These are phyloP conservation scores for Gonatopus flavifemur DNA, from an alignment of 1,140 invertebrate genomes.

Conservation along the genomic window DNA sequence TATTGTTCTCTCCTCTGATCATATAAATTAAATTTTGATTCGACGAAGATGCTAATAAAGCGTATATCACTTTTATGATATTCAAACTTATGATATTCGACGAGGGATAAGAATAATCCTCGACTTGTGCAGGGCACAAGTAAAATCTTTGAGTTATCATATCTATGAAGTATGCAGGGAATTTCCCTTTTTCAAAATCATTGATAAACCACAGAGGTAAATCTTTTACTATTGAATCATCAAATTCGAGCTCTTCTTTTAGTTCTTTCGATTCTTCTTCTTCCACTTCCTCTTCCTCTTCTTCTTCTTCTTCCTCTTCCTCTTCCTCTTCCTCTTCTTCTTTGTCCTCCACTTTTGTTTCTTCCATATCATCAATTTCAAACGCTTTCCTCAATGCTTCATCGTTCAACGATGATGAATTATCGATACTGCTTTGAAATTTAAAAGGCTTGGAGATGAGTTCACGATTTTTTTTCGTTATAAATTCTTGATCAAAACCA, in stretches of 20 bases:
- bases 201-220: slow-evolving; percentile 66
- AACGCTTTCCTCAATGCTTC: no score
- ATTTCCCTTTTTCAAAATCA: slow-evolving; percentile 61
- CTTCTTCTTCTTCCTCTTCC: background rate
- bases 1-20: slow-evolving; percentile 38
- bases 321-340: background rate
- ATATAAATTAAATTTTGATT: slow-evolving; percentile 44
- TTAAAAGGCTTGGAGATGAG: slow-evolving; percentile 19
- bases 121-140: slow-evolving; percentile 73
- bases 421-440: slow-evolving; percentile 26
- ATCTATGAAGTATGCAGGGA: slow-evolving; percentile 69
- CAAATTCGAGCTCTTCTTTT: background rate
- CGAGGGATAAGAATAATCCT: slow-evolving; percentile 65
- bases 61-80: slow-evolving; percentile 68
- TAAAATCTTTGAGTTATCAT: slow-evolving; percentile 65
- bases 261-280: background rate
- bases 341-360: background rate
- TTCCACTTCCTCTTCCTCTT: slow-evolving; percentile 4
- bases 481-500: slow-evolving; percentile 24
- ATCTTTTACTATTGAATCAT: slow-evolving; percentile 4
- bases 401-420: background rate
- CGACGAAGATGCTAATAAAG: slow-evolving; percentile 53
- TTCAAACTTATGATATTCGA: slow-evolving; percentile 64
- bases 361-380: slow-evolving; percentile 12
- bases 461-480: slow-evolving; percentile 20